These are phyloP conservation scores for Nothoprocta perdicaria DNA, from an alignment of 2,113 vertebrate species.

Conservation along the genomic window DNA sequence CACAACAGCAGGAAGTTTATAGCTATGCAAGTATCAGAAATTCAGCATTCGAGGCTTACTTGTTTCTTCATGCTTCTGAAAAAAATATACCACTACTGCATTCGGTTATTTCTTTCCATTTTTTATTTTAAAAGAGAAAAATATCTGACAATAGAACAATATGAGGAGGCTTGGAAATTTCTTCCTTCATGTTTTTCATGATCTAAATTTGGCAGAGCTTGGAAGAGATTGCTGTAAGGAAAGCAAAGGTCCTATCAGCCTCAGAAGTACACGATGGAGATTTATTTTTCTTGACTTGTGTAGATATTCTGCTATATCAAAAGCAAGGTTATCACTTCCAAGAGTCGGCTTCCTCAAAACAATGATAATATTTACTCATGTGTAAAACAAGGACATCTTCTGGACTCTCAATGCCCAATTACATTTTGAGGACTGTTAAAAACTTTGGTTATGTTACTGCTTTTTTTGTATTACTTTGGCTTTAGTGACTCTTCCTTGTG, in stretches of 20 bases:
- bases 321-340: not conserved
- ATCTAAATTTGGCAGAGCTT: not conserved
- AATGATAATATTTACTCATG: not conserved
- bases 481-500: no score
- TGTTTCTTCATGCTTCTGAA: not conserved
- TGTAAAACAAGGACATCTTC: not conserved
- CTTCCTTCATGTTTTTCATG: not conserved
- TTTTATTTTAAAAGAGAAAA: not conserved
- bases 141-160: not conserved
- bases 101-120: not conserved
- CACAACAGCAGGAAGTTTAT: not conserved
- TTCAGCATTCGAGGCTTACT: not conserved
- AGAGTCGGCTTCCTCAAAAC: not conserved
- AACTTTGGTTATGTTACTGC: not conserved
- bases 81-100: not conserved
- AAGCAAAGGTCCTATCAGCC: not conserved
- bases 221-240: not conserved
- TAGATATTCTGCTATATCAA: not conserved
- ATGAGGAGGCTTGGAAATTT: not conserved
- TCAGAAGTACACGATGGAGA: not conserved
- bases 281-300: not conserved
- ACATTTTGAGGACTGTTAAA: not conserved
- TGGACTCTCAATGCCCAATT: not conserved
- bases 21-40: not conserved
- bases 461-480: no score